Percentiles rank a stretch among this genome's conserved stretches.
Evolutionary conservation across 2,888 invertebrate species (phyloP).

Genomic region (Apodemia duryi): DNA sequence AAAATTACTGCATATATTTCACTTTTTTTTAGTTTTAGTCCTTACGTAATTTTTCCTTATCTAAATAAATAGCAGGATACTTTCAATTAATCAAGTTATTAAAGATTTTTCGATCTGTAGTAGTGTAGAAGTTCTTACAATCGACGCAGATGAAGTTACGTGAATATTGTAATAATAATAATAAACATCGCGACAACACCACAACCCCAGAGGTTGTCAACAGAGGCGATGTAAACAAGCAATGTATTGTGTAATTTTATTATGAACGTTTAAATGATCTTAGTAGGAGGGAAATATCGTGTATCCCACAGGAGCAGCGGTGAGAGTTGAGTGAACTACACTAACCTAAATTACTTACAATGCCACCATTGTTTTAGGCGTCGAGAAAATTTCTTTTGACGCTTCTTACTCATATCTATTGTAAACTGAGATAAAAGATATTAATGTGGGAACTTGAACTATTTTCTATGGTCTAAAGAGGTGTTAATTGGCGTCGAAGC

Average conservation of each 20-base stretch:
- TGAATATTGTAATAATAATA: too few species aligned
- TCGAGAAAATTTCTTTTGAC: slow-evolving; percentile 53
- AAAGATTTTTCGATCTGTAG: too few species aligned
- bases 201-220: too few species aligned
- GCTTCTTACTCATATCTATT: slow-evolving; percentile 43
- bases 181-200: too few species aligned
- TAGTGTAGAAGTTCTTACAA: too few species aligned
- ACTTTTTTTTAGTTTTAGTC: too few species aligned
- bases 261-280: not conserved
- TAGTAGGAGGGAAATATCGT: slow-evolving; percentile 46
- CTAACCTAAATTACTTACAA: slow-evolving; percentile 71
- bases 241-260: slow-evolving; percentile 35
- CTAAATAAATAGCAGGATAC: too few species aligned
- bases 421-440: slow-evolving; percentile 44
- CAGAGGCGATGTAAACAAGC: slow-evolving; percentile 27
- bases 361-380: slow-evolving; percentile 58
- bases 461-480: slow-evolving; percentile 1
- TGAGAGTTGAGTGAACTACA: slow-evolving; percentile 67
- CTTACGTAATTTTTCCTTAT: too few species aligned
- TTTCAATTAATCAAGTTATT: too few species aligned
- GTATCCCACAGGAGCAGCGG: slow-evolving; percentile 64
- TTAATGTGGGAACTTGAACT: slow-evolving; percentile 2
- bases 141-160: too few species aligned
- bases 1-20: too few species aligned
- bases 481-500: not conserved